Base-by-base conservation (phyloP, 1,140 invertebrate genomes). In the Bombus superbus region DNA sequence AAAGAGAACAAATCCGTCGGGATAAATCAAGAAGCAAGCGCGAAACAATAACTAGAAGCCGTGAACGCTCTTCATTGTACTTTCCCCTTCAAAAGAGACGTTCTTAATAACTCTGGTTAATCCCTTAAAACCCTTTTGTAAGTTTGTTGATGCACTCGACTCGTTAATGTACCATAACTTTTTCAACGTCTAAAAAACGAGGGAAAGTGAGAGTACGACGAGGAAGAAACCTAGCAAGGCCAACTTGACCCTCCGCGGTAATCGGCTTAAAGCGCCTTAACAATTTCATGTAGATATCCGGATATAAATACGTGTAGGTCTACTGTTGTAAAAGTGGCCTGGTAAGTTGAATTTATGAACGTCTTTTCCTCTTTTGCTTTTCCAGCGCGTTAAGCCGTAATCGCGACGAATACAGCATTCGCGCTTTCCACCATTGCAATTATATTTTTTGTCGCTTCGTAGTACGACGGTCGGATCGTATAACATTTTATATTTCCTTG, bases 311-410 rank as follows among this genome's bases (percentile, higher is more conserved):
- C 81, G 82, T 18, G 83, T 79, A 82, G 15, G 85, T 71, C 68
- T 76, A 87, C 71, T 64, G 81, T 72, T 40, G 66, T 62, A 35
- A 81, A 64, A 83, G 85, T 80, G 85, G 88, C 81, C 85, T 68
- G 86, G 88, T 94, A 94, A 94, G 94, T 93, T 91, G 92, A 93
- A 94, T 94, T 94, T 94, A 94, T 92, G 93, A 91, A 88, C 88
- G 88, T 86, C 88, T 89, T 91, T 91, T 40, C 66, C 40, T 76
- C 64, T 62, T 69, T 76, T 32, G 32, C 80, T 87, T 82, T 85
- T 76, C 38, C 35, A 38, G 62, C 86, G 78, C 85, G 85, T 89
- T 86, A 83, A 91, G 89, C 83, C 80, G 88, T 92, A 93, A 93
- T 93, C 88, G 87, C 80, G 73, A 72, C 40, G 40, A 22, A 66